Conservation (phyloP, 2,113 vertebrate genomes). For the Corapipo altera region DNA sequence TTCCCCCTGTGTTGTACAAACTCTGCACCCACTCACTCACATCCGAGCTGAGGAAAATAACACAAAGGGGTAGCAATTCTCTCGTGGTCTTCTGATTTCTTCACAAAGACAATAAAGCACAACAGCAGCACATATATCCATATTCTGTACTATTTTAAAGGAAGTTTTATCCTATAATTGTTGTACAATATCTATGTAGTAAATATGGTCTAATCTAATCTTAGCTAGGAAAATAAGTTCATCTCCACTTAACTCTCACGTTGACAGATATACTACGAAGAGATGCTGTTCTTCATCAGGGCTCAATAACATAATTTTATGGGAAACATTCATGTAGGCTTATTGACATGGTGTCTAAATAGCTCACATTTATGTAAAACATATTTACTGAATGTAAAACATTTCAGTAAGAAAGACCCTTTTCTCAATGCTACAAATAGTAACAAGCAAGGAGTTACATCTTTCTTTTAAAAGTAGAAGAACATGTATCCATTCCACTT, state of each 20-base stretch:
- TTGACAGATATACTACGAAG: neutral
- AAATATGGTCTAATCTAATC: neutral
- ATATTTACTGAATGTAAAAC: no score
- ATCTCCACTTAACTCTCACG: neutral
- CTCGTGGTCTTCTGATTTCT: neutral
- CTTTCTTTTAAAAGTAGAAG: neutral
- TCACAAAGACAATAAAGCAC: neutral
- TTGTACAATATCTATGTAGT: neutral
- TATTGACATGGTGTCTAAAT: neutral
- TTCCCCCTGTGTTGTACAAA: neutral
- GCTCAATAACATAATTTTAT: neutral
- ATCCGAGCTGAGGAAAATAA: neutral
- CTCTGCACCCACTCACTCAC: neutral
- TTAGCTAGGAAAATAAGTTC: neutral
- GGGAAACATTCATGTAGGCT: neutral
- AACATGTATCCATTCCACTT: neutral
- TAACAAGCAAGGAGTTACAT: neutral
- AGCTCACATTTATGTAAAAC: neutral
- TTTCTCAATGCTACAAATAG: neutral
- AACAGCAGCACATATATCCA: neutral
- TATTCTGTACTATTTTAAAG: neutral
- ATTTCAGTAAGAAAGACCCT: neutral
- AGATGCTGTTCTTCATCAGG: neutral
- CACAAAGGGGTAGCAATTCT: accelerated
- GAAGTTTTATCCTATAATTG: neutral